Evolutionary conservation across 2,113 vertebrate genomes (phyloP).

Genomic region (Pogonocichla stellata): DNA sequence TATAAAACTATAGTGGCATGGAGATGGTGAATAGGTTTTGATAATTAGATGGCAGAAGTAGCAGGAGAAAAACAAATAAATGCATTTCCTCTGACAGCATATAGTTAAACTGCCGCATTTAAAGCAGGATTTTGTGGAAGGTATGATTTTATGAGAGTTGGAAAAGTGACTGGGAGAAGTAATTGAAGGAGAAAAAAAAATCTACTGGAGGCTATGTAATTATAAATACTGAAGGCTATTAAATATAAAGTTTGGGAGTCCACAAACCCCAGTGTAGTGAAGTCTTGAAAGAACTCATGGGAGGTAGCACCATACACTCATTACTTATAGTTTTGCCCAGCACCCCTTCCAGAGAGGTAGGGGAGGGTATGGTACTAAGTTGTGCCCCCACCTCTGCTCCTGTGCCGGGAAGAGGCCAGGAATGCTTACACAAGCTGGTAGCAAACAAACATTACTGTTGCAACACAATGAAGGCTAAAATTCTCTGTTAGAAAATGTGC

Average conservation of each 20-base stretch:
- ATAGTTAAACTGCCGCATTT: not conserved
- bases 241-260: not conserved
- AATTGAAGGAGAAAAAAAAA: not conserved
- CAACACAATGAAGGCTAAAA: not conserved
- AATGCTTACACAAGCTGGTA: not conserved
- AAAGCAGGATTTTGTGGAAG: not conserved
- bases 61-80: not conserved
- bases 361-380: not conserved
- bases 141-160: not conserved
- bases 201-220: not conserved
- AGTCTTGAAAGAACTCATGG: not conserved
- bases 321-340: not conserved
- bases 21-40: not conserved
- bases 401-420: not conserved
- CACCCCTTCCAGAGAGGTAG: not conserved
- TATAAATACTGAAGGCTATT: not conserved
- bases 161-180: not conserved
- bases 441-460: not conserved
- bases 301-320: not conserved
- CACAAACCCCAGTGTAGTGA: not conserved
- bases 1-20: not conserved
- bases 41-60: not conserved
- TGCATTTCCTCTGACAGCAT: not conserved
- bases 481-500: not conserved
- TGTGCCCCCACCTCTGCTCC: not conserved